Conservation (phyloP, 2,888 invertebrate species). For the Ophion ventricosus region DNA sequence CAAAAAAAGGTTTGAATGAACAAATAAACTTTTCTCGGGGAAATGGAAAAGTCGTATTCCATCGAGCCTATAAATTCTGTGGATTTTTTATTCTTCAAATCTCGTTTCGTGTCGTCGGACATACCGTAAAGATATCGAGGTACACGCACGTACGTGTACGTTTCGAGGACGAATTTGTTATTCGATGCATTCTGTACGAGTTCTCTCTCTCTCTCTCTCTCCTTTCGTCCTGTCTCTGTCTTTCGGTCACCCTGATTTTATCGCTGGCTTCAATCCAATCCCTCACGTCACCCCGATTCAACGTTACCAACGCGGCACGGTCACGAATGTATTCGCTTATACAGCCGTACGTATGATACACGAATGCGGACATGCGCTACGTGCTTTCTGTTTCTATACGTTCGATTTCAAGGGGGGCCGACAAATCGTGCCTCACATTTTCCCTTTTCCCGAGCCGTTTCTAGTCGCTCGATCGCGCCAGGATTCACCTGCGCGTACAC, state of each 20-base stretch:
- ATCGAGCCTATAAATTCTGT: not conserved
- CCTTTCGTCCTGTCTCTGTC: constrained; percentile 1
- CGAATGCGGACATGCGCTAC: constrained; percentile 21
- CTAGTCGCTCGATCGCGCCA: constrained; percentile 21
- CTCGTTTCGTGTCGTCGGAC: constrained; percentile 8
- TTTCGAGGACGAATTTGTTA: constrained; percentile 53
- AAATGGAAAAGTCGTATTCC: not conserved
- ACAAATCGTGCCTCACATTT: constrained; percentile 42
- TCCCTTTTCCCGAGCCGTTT: constrained; percentile 32
- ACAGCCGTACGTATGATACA: constrained; percentile 1
- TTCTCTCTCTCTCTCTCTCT: not conserved
- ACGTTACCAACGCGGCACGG: constrained; percentile 34
- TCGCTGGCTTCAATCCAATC: constrained; percentile 55
- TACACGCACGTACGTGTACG: constrained; percentile 31
- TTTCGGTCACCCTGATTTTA: constrained; percentile 60
- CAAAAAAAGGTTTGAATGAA: too few relatives aligned
- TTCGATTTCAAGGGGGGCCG: constrained; percentile 32
- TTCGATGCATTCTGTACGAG: constrained; percentile 51
- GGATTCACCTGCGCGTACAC: constrained; percentile 32
- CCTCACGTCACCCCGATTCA: constrained; percentile 52
- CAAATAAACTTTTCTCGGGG: too few relatives aligned
- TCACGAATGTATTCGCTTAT: constrained; percentile 18
- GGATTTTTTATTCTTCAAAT: not conserved
- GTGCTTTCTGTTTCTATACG: constrained; percentile 52
- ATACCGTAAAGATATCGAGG: constrained; percentile 29